These are phyloP conservation scores for Drosophila athabasca DNA, from an alignment of 1,140 invertebrate species.

Conservation along the genomic window DNA sequence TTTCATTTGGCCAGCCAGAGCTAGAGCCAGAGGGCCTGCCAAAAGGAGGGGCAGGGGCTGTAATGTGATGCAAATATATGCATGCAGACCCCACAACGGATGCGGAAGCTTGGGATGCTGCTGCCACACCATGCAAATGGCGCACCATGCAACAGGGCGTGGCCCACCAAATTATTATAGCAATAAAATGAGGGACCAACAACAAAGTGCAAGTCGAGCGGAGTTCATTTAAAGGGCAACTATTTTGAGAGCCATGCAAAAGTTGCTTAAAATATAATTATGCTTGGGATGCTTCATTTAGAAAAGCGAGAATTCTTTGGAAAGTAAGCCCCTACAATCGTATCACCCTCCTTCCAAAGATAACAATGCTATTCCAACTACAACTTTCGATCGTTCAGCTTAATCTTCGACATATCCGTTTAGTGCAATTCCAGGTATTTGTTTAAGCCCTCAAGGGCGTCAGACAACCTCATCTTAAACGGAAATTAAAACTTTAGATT, in stretches of 20 bases:
- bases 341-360: too few species aligned
- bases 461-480: conserved; percentile 2
- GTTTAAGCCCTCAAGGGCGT: conserved; percentile 9
- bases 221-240: conserved; percentile 56
- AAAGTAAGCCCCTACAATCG: too few species aligned
- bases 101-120: conserved; percentile 18
- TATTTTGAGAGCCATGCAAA: conserved; percentile 15
- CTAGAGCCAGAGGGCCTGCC: too few species aligned
- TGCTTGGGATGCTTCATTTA: too few species aligned
- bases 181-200: conserved; percentile 41
- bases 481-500: conserved; percentile 49
- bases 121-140: conserved; percentile 47
- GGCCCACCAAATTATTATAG: conserved; percentile 39
- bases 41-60: conserved; percentile 1
- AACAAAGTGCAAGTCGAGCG: conserved; percentile 24
- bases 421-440: not conserved
- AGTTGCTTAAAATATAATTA: too few species aligned
- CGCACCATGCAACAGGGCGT: conserved; percentile 51
- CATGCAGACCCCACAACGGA: conserved; percentile 39
- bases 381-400: not conserved
- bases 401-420: conserved; percentile 2
- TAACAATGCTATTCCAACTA: too few species aligned
- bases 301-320: too few species aligned
- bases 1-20: conserved; percentile 15
- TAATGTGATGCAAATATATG: conserved; percentile 77